Base-by-base conservation (phyloP, 2,888 invertebrate species). In the Drosophila fulvimacula region DNA sequence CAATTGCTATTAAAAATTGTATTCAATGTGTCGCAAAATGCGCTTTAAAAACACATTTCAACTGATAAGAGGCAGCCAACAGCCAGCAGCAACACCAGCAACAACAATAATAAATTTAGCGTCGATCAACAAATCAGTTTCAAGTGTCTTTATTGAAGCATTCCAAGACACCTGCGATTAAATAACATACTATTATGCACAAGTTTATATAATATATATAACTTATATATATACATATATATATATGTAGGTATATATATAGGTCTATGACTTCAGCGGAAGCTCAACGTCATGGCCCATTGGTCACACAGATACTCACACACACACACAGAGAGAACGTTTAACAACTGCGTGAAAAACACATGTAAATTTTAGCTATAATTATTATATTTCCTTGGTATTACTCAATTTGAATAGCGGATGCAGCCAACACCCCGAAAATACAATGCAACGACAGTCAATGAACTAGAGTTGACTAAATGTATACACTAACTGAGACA, bases 11-110 rank as follows among this genome's bases (percentile, higher is more conserved):
- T 65, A 57, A 70, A 71, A 63, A 17, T 21, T 19, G 67, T 68
- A 73, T 79, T 69, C 69, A 77, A 81, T 73, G 81, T 81, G 76
- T 69, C 65, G 81, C 69, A 70, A 81, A 82, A 72, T 76, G 71
- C 61, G 76, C 61, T 70, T 73, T 56, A 61, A 66, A 64, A 48
- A 63, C 77, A 75, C 59, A 69, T 56, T 55, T 46, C 15, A 15
- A n/a, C 38, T 46, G 75, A 75, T 75, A 71, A 66, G 46, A 41
- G 27, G 24, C 13, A n/a, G 17, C 9, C 56, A 34, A 46, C 46
- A 46, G 5, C 42, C 32, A 65, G 3, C 46, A 53, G 17, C 39
- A 48, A 61, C 27, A 6, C 27, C 4, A 27, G 27, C 34, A 41
- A 53, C 21, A 24, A 61, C 27, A 27, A n/a, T 21, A 34, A 30